A percentile compares a stretch with the other conserved stretches of the same genome.
Evolutionary conservation across 2,797 vertebrate species (phyloP).

Genomic region (Erpetoichthys calabaricus): DNA sequence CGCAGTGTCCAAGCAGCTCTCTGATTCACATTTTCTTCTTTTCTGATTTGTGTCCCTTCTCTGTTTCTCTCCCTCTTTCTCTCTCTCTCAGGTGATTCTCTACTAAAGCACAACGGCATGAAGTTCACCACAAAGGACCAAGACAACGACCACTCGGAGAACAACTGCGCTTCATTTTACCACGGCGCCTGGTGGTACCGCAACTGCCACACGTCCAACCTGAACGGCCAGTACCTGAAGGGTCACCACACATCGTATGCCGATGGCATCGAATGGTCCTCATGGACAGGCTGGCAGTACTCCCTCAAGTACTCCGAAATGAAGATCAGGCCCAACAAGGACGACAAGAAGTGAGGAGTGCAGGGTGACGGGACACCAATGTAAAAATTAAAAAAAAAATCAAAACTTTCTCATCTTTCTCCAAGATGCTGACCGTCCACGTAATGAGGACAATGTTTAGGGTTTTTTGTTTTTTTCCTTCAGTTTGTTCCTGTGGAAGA

Average conservation of each 20-base stretch:
- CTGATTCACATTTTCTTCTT: too few relatives aligned
- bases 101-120: conserved; percentile 91
- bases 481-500: too few relatives aligned
- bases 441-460: neutral
- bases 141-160: conserved; percentile 92
- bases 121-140: conserved; percentile 93
- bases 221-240: conserved; percentile 88
- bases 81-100: conserved; percentile 58
- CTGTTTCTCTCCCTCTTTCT: too few relatives aligned
- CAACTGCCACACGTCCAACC: conserved; percentile 96
- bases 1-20: too few relatives aligned
- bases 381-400: neutral
- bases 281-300: conserved; percentile 97
- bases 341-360: conserved; percentile 59
- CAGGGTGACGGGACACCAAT: too few relatives aligned
- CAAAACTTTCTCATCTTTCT: neutral
- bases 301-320: conserved; percentile 94
- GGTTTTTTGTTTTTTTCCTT: neutral
- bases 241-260: conserved; percentile 92
- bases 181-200: conserved; percentile 97
- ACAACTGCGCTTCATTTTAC: conserved; percentile 95
- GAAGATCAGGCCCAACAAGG: conserved; percentile 80
- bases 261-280: conserved; percentile 91
- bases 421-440: neutral
- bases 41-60: too few relatives aligned